phyloP scores from a whole-genome alignment of 2,113 vertebrate species.

The Chascanopsetta lugubris region DNA sequence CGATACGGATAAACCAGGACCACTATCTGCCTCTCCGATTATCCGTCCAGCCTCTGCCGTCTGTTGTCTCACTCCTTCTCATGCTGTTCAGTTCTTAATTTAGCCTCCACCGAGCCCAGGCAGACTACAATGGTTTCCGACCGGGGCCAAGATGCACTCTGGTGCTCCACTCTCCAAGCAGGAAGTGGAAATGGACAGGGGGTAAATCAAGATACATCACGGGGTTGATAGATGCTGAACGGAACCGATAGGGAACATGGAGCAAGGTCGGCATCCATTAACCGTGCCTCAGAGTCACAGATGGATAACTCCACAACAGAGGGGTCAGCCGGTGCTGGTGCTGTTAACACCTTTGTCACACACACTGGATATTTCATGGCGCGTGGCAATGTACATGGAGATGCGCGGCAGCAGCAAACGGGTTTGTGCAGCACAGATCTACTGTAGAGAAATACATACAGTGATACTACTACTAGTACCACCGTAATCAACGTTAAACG shows the following conservation, averaged over 20 bases:
- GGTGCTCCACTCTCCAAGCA: slow-evolving; percentile 39
- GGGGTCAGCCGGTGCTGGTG: slow-evolving; percentile 30
- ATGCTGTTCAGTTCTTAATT: slow-evolving; percentile 60
- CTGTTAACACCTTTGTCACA: slow-evolving; percentile 33
- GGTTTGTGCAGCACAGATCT: neutral
- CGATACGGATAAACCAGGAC: slow-evolving; percentile 44
- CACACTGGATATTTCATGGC: slow-evolving; percentile 32
- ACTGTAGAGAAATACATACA: neutral
- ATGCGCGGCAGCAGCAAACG: neutral
- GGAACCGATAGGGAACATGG: slow-evolving; percentile 68
- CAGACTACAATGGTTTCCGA: slow-evolving; percentile 52
- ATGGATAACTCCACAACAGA: slow-evolving; percentile 54
- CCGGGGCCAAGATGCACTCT: slow-evolving; percentile 39
- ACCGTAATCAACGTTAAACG: no score
- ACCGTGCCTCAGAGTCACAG: slow-evolving; percentile 62
- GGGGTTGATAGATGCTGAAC: slow-evolving; percentile 70
- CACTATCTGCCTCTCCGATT: slow-evolving; percentile 37
- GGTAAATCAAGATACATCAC: slow-evolving; percentile 78
- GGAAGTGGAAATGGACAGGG: slow-evolving; percentile 40
- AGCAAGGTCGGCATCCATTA: slow-evolving; percentile 73
- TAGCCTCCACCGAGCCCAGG: slow-evolving; percentile 50
- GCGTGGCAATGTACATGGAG: neutral
- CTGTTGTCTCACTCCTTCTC: slow-evolving; percentile 41
- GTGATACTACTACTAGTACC: neutral
- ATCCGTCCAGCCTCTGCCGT: slow-evolving; percentile 41